phyloP scores from a whole-genome alignment of 2,797 vertebrate species.

The Melanotaenia trifasciata region DNA sequence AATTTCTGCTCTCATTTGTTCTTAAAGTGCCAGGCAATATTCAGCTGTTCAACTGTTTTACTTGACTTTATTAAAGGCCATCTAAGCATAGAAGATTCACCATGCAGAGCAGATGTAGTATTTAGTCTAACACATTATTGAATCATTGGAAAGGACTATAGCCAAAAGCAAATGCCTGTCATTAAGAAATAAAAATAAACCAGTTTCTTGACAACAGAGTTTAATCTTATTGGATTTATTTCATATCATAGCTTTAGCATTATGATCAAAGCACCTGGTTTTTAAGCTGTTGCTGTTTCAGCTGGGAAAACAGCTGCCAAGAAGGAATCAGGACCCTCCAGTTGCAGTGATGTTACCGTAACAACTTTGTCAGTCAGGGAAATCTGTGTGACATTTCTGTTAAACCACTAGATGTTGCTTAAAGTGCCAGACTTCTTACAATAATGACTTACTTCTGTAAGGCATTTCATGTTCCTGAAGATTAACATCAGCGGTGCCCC shows the following conservation, averaged over 20 bases:
- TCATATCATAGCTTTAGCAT: neutral
- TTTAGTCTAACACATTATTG: slow-evolving; percentile 2
- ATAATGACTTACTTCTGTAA: slow-evolving; percentile 10
- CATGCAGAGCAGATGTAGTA: neutral
- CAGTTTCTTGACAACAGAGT: neutral
- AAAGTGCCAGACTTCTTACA: neutral
- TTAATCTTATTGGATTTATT: slow-evolving; percentile 7
- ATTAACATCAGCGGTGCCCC: neutral
- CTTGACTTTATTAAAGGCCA: neutral
- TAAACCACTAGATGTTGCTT: slow-evolving; percentile 8
- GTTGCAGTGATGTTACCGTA: slow-evolving; percentile 16
- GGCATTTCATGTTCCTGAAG: slow-evolving; percentile 19
- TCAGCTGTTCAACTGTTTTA: no score
- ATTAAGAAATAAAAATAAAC: neutral
- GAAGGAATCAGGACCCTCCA: neutral
- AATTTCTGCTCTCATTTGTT: neutral
- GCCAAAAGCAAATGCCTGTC: neutral
- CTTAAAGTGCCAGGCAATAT: neutral
- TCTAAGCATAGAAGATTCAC: neutral
- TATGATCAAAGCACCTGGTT: neutral
- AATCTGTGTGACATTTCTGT: slow-evolving; percentile 26
- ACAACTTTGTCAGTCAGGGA: slow-evolving; percentile 1
- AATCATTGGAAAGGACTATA: neutral
- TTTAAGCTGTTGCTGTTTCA: slow-evolving; percentile 5
- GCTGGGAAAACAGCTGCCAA: slow-evolving; percentile 10